Base-by-base conservation (phyloP, 2,888 invertebrate genomes). In the Cosmorhoe ocellata region DNA sequence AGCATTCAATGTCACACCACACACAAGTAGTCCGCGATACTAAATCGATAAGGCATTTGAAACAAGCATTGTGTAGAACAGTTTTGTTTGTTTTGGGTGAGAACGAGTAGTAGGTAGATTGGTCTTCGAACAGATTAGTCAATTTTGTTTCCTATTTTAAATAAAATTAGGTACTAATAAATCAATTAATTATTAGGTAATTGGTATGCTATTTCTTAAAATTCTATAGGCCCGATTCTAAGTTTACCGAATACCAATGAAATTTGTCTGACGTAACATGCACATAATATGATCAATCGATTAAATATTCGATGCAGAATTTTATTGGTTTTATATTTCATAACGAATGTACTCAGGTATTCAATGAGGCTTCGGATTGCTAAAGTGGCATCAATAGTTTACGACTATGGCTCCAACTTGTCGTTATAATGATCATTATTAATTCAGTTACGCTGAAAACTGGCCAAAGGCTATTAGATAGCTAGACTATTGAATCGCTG, bases 281-380 rank as follows among this genome's bases (percentile, higher is more conserved):
- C 33, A 51, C 57, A 51, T 52, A 55, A n/a, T 51, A 57, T 56
- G 37, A 50, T 45, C 56, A 39, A 50, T 50, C 48, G 47, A 59
- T 60, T 63, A 59, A 51, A 52, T 61, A 69, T 65, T 63, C 64
- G 43, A 57, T 63, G 61, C 58, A 56, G 46, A 63, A 57, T 63
- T 65, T 59, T 65, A 60, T 73, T 56, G 51, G 40, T 50, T 44
- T 51, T 52, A 53, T 57, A 57, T 69, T 76, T 68, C 74, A 67
- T 68, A 75, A 79, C 51, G 52, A 36, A 54, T 30, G 45, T 61
- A 61, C 69, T 74, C 66, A 71, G 56, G 69, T 76, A 83, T 80
- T 79, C 77, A 70, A 59, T 56, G 63, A 51, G 61, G 61, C 64
- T 66, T 59, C 58, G 60, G 67, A 64, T 81, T 80, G 74, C 78